Evolutionary conservation across 2,888 invertebrate species (phyloP).

Genomic region (Andricus curvator): DNA sequence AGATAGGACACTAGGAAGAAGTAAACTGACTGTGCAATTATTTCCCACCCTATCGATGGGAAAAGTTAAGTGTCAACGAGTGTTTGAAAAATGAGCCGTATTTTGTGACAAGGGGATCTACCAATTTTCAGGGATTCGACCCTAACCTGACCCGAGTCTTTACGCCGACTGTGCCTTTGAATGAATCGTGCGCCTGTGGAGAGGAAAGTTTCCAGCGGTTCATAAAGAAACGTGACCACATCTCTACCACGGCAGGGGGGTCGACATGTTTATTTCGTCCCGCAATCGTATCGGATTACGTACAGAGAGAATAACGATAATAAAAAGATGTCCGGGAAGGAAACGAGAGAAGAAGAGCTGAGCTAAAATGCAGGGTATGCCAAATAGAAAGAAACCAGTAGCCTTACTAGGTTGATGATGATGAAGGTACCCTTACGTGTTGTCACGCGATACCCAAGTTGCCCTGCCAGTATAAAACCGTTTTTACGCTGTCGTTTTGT

Average conservation of each 20-base stretch:
- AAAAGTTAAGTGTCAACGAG: not conserved
- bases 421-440: conserved; percentile 58
- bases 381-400: conserved; percentile 49
- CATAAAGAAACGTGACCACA: conserved; percentile 64
- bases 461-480: conserved; percentile 58
- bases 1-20: not conserved
- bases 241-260: conserved; percentile 58
- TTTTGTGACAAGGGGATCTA: not conserved
- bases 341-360: conserved; percentile 25
- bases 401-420: not conserved
- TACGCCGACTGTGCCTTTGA: not conserved
- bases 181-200: not conserved
- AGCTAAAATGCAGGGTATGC: conserved; percentile 34
- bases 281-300: conserved; percentile 73
- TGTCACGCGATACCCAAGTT: conserved; percentile 66
- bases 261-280: conserved; percentile 73
- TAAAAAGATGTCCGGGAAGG: conserved; percentile 26
- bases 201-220: conserved; percentile 44
- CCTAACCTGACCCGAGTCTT: conserved; percentile 1
- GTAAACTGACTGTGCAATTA: not conserved
- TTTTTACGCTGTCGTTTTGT: conserved; percentile 48
- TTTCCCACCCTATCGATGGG: not conserved
- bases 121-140: not conserved
- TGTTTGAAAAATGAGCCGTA: not conserved
- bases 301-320: conserved; percentile 45